These are phyloP conservation scores for Orthosia incerta DNA, from an alignment of 2,888 invertebrate genomes.

Conservation along the genomic window DNA sequence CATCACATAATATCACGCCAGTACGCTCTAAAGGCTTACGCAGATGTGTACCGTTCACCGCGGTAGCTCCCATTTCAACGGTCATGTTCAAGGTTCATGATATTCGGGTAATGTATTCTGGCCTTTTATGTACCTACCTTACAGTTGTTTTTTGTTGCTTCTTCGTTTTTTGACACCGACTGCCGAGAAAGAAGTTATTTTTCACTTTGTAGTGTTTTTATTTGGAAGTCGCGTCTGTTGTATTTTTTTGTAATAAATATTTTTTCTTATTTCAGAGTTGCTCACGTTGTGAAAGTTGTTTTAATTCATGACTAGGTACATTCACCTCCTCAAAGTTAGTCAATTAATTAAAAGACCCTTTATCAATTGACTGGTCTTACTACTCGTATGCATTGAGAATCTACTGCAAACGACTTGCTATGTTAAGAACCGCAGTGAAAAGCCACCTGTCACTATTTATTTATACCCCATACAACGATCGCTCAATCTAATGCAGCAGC, in stretches of 20 bases:
- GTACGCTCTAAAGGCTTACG: too few relatives aligned
- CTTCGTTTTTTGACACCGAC: too few relatives aligned
- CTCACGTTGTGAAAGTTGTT: neutral
- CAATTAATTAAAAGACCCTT: neutral
- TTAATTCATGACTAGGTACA: neutral
- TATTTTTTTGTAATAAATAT: neutral
- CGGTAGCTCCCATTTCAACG: too few relatives aligned
- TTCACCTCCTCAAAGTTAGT: neutral
- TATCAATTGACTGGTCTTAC: neutral
- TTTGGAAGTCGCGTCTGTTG: too few relatives aligned
- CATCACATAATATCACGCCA: too few relatives aligned
- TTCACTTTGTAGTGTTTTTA: too few relatives aligned
- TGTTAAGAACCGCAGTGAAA: neutral
- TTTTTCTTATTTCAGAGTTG: neutral
- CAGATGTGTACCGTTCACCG: too few relatives aligned
- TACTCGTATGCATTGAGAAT: neutral
- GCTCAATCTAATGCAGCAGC: constrained; percentile 12
- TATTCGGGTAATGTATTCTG: too few relatives aligned
- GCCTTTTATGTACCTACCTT: too few relatives aligned
- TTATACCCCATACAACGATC: constrained; percentile 2
- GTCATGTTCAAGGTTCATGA: too few relatives aligned
- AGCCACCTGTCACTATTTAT: neutral
- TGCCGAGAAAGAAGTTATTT: too few relatives aligned
- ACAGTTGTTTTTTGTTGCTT: too few relatives aligned
- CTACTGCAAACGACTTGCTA: neutral